Base-by-base conservation (phyloP, 2,113 vertebrate species). In the Illadopsis cleaveri region DNA sequence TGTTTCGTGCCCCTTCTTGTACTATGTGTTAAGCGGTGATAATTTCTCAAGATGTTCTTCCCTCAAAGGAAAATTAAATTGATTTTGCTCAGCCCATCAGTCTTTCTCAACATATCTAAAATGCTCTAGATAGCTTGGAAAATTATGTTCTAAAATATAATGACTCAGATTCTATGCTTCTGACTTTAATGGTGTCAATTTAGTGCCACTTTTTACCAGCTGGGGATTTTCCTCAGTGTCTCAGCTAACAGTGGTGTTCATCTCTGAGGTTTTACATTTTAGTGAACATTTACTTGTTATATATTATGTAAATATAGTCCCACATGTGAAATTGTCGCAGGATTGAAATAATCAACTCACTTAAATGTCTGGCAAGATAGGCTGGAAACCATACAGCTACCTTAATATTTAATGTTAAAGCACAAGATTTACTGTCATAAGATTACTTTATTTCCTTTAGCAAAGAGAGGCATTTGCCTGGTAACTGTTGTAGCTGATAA, bases 51-150 rank as follows among this genome's bases (percentile, higher is more conserved):
- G 40, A 70, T 54, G 35, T 48, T 95, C 83, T 94, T 93, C 85
- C 72, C 76, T 87, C 90, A 77, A 86, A 94, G 70, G 81, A 83
- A 96, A 88, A 93, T 51, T 31, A 40, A 88, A 82, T 85, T 89
- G 77, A 96, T 92, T 96, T 91, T 89, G 12, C 51, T 82, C 47
- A 91, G 78, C n/a, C 86, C 77, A 87, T 94, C 76, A 83, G 68
- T 90, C 76, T 86, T 62, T 62, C 72, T 92, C 78, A 90, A 86
- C 79, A 23, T 60, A 90, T 19, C 83, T 66, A 90, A 97, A 96
- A 80, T n/a, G 40, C 76, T 92, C 79, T 38, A 40, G 66, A 80
- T 82, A 65, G 56, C 77, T 93, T 62, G 18, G 60, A 61, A 83
- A 90, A 94, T 88, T 68, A 87, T 16, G 7, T 72, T 95, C 70